Conservation (phyloP, 2,113 vertebrate genomes). For the Theristicus caerulescens region DNA sequence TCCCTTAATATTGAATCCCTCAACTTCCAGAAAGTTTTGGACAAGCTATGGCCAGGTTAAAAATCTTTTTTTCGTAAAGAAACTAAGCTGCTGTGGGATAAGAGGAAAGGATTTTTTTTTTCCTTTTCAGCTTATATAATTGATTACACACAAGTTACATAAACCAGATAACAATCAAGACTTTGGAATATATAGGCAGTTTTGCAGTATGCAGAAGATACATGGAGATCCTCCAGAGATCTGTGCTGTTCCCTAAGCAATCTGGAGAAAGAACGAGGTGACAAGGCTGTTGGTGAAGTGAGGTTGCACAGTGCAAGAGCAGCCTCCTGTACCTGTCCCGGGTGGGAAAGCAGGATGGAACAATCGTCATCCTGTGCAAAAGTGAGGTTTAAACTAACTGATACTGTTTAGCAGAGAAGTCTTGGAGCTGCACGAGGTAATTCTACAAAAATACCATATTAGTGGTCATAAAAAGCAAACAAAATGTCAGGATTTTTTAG, state of each 20-base stretch:
- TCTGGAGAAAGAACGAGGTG: fast-evolving
- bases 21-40: neutral
- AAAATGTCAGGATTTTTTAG: neutral
- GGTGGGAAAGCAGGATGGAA: neutral
- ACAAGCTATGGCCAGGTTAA: neutral
- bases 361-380: fast-evolving
- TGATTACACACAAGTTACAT: neutral
- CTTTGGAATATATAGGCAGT: neutral
- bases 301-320: neutral
- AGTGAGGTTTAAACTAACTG: neutral
- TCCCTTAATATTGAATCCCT: neutral
- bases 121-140: neutral
- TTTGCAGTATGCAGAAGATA: neutral
- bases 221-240: neutral
- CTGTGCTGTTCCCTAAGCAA: neutral
- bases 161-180: neutral
- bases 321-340: neutral
- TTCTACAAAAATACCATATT: neutral
- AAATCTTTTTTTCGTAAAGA: neutral
- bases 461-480: neutral
- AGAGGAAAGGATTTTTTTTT: neutral
- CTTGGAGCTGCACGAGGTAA: neutral
- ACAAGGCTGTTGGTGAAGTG: neutral
- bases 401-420: neutral
- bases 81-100: neutral